phyloP scores from a whole-genome alignment of 2,888 invertebrate species.

The Eledone cirrhosa region DNA sequence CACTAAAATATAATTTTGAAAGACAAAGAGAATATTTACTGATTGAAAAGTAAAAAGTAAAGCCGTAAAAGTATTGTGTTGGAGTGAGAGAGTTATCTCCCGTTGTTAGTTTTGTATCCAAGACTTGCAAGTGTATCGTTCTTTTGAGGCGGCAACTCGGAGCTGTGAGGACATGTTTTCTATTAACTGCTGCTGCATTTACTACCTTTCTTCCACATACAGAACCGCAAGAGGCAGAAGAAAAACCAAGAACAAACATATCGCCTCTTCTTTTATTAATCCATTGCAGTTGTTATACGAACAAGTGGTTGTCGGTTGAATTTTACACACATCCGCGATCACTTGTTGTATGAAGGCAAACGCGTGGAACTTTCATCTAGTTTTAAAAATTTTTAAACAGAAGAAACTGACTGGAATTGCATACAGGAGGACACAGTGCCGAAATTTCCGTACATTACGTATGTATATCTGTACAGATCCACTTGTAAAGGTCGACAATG shows the following conservation, averaged over 20 bases:
- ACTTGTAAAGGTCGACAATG: no score
- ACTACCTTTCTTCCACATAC: not conserved
- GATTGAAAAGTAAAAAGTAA: not conserved
- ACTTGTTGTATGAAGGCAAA: slow-evolving; percentile 28
- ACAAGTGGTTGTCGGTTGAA: slow-evolving; percentile 26
- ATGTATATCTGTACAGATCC: no score
- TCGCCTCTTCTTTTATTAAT: not conserved
- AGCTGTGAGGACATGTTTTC: slow-evolving; percentile 14
- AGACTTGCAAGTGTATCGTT: not conserved
- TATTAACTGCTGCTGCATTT: no score
- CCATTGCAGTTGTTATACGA: slow-evolving; percentile 27
- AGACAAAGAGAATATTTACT: not conserved
- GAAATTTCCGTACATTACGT: not conserved
- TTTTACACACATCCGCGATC: slow-evolving; percentile 26
- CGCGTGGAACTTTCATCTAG: slow-evolving; percentile 21
- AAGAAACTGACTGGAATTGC: not conserved
- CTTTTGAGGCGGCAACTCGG: not conserved
- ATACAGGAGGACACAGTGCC: not conserved
- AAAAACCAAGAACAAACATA: not conserved
- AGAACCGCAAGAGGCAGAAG: not conserved
- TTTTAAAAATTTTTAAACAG: not conserved
- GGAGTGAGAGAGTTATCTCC: slow-evolving; percentile 7
- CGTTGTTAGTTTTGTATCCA: not conserved
- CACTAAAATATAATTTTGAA: not conserved
- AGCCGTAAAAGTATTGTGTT: not conserved